Evolutionary conservation across 2,113 vertebrate species (phyloP), one percentile per base, ranked within the genome.

Genomic region (Calidris pygmaea): DNA sequence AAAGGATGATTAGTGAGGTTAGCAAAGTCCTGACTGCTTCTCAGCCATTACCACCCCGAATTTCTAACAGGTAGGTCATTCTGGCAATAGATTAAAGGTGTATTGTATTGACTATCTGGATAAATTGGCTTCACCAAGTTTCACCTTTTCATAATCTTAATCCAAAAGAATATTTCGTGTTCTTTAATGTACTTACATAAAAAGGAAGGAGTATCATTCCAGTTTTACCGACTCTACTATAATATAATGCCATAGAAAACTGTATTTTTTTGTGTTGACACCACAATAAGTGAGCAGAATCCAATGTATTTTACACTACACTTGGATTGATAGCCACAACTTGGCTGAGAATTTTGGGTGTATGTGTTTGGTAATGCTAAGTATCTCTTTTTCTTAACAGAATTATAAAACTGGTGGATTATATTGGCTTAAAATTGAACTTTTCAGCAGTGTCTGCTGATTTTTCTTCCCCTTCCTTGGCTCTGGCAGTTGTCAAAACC

Each of bases 401-500:
- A 96, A 95, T 99, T 94, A 98, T 99, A 92, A 97, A 93, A 68
- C 76, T 98, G 41, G 99, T 99, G 75, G 99, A 99, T 93, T 89
- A 80, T 34, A 96, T 99, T 87, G 99, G 98, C 68, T 87, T 99
- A 78, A 99, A 99, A 93, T 60, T 99, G 95, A 97, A 96, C 22
- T 97, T 99, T 59, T 75, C 93, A 16, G 94, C 94, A 30, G 88
- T 87, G 12, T 96, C 82, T 21, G 97, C 92, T 84, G 95, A 91
- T 87, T 90, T 99, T 35, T 97, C 95, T 15, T 97, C 99, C 12
- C 81, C 95, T 67, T 98, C 98, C 6, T 97, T 99, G 97, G 98
- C 98, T 96, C 95, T 99, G 94, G 98, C 98, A 2, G 98, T 99
- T 90, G 93, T 96, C 48, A 98, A 87, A 91, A 97, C 98, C 32